Base-by-base conservation (phyloP, 1,140 invertebrate species). In the Caenorhabditis tropicalis region DNA sequence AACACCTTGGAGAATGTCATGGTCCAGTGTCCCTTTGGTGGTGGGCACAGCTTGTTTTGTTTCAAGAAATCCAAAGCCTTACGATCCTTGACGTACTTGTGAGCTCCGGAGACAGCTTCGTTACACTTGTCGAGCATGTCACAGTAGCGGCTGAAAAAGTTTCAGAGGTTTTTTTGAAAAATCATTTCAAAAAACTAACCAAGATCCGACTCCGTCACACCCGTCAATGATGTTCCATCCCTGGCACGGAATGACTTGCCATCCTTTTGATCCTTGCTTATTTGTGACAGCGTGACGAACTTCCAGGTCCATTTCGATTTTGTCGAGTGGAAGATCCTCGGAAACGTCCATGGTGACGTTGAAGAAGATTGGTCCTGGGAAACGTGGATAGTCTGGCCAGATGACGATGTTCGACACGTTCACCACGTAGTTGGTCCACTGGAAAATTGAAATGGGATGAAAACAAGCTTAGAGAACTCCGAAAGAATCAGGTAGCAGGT, bases 1-100 rank as follows among this genome's bases (percentile, higher is more conserved):
- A 91, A 91, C 19, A 91, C 91, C 81, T 91, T 91, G 27, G 87
- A 89, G 88, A 91, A 91, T 21, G 90, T 91, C 90, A 91, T 91
- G 12, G 90, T 91, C 90, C 90, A 91, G 81, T 91, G 90, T 36
- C 89, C 90, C 65, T 90, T 91, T 21, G 90, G 89, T 48, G 87
- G 89, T 51, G 89, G 89, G 53, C 89, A 90, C 12, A 90, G 82
- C 43, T 88, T 87, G 82, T 90, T 91, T 49, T 91, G 88, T 19
- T 87, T 82, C 36, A 87, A 31, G 83, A 87, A 87, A 16, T 81
- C 82, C 10, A 58, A 21, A 21, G 86, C 86, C 31, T 87, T 85
- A 12, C 80, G 58, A 51, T 86, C 82, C 31, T 86, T 90, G 12
- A 90, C 89, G 74, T 91, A 91, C 82, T 91, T 91, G 79, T 91